Evolutionary conservation across 2,888 invertebrate genomes (phyloP).

Genomic region (Leptopilina myrica): DNA sequence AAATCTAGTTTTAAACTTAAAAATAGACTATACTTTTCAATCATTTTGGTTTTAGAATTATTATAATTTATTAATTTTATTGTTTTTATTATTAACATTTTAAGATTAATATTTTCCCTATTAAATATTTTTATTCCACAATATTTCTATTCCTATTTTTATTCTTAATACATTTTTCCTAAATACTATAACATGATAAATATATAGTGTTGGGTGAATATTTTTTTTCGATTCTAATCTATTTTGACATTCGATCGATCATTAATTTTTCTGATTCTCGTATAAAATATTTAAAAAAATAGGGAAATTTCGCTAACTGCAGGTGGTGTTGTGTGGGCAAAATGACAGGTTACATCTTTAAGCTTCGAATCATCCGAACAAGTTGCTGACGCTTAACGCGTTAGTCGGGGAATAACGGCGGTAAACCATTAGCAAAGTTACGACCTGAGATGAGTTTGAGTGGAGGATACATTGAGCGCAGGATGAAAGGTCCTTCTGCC

Average conservation of each 20-base stretch:
- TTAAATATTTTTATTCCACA: no score
- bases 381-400: constrained; percentile 27
- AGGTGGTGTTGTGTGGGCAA: not conserved
- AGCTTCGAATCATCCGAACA: constrained; percentile 18
- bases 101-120: no score
- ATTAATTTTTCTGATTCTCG: not conserved
- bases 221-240: no score
- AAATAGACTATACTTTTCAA: no score
- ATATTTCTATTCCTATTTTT: no score
- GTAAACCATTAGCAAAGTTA: constrained; percentile 57
- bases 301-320: not conserved
- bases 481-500: constrained; percentile 23
- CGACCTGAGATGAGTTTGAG: constrained; percentile 45
- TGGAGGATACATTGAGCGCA: constrained; percentile 26
- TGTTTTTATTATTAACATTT: no score
- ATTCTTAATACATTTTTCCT: no score
- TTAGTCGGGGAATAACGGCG: constrained; percentile 50
- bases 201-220: no score
- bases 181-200: no score
- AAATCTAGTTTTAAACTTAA: no score
- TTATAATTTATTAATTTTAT: no score
- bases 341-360: constrained; percentile 26
- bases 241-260: constrained; percentile 17
- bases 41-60: no score
- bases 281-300: not conserved